Conservation (phyloP, 2,113 vertebrate species). For the Oriolus oriolus region DNA sequence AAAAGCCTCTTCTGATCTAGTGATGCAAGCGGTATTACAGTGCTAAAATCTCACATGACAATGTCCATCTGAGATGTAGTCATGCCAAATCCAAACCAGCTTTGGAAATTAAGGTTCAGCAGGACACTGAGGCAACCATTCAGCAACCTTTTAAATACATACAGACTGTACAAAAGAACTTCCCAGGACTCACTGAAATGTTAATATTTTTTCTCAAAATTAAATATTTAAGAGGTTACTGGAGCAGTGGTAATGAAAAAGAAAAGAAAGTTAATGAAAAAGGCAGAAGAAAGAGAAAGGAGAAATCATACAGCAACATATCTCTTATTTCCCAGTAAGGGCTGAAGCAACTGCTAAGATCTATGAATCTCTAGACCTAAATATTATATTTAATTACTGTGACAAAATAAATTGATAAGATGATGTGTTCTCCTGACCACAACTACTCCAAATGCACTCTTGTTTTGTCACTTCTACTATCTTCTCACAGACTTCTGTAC, state of each 20-base stretch:
- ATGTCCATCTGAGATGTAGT: neutral
- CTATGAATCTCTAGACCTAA: neutral
- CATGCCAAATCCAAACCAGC: neutral
- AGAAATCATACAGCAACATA: neutral
- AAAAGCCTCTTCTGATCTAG: neutral
- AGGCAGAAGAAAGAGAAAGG: neutral
- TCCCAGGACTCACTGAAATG: neutral
- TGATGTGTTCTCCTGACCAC: neutral
- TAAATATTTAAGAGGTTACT: neutral
- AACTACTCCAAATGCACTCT: neutral
- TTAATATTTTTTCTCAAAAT: neutral
- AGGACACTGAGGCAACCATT: neutral
- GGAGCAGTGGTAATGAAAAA: neutral
- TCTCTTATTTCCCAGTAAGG: neutral
- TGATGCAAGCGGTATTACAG: neutral
- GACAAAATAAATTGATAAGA: neutral
- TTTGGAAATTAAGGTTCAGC: neutral
- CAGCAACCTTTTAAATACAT: neutral
- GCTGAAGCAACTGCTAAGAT: neutral
- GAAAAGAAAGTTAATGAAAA: neutral
- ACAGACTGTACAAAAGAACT: neutral
- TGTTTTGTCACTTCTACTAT: neutral
- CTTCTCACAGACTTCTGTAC: neutral
- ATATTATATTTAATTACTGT: neutral
- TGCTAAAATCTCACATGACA: neutral